Evolutionary conservation across 2,797 vertebrate genomes (phyloP), one percentile per base, ranked within the genome.

Genomic region (Pipistrellus kuhlii): DNA sequence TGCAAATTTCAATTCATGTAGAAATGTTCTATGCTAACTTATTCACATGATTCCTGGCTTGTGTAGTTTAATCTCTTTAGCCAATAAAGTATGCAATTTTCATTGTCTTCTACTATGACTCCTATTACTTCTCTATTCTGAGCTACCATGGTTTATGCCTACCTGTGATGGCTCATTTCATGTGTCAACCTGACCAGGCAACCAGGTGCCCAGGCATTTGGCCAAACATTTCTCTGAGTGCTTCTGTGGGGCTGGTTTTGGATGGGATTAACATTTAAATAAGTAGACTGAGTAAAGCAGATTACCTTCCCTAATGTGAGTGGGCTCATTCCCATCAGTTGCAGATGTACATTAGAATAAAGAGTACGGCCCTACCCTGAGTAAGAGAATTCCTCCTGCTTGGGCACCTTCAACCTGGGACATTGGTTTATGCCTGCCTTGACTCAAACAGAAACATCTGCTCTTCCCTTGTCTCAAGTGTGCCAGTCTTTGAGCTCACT

Each of bases 1-100:
- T 73, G 44, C 11, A 88, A 83, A 95, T 86, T 91, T 82, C 17
- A 93, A 57, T 32, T 68, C 27, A 83, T 27, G 55, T 4, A 72
- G 41, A 88, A 5, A 57, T 32, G 4, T 10, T 75, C n/a, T 64
- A 27, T 51, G 17, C 38, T 88, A 68, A 69, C 5, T 27, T 62
- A 66, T 23, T 85, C 1, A 51, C 15, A 23, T 27, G 41, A 66
- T 44, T 85, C 53, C 5, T 35, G 20, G 21, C 59, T 93, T 89
- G 10, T 20, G 44, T 32, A 71, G 27, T n/a, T 72, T 46, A 82
- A 62, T 46, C 76, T 73, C 72, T 32, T 69, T 44, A 80, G 32
- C 51, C 76, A 73, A 25, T 51, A 41, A 80, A 73, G n/a, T 17
- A 80, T 14, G 21, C 18, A 25, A 78, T 75, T 4, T 30, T 88